These are phyloP conservation scores for Boloria euphrosyne DNA, from an alignment of 2,888 invertebrate genomes.

Conservation along the genomic window DNA sequence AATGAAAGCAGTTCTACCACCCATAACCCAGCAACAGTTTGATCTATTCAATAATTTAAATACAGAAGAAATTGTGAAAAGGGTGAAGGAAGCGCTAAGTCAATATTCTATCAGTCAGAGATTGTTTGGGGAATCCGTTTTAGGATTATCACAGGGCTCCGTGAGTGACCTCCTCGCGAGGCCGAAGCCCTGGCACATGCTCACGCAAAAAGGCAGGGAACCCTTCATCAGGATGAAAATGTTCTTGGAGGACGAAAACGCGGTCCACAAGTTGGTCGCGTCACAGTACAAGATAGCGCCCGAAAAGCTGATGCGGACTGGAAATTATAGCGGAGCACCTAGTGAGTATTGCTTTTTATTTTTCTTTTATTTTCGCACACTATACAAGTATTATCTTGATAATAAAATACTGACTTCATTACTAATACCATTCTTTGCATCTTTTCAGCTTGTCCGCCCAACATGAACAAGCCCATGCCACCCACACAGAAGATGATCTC, in stretches of 20 bases:
- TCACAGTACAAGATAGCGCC: constrained; percentile 99
- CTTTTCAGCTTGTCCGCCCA: constrained; percentile 84
- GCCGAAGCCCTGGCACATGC: constrained; percentile 99
- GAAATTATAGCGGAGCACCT: constrained; percentile 93
- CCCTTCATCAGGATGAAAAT: constrained; percentile 99
- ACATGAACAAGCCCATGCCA: constrained; percentile 88
- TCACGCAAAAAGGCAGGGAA: constrained; percentile 97
- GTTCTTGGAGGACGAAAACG: constrained; percentile 97
- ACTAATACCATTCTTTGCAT: constrained; percentile 49
- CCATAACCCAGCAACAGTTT: constrained; percentile 99
- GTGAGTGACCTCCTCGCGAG: constrained; percentile 98
- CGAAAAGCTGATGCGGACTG: constrained; percentile 97
- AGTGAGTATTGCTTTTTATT: constrained; percentile 79
- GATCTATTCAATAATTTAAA: constrained; percentile 98
- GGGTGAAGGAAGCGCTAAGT: constrained; percentile 96
- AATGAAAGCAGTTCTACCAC: constrained; percentile 97
- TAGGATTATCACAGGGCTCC: constrained; percentile 97
- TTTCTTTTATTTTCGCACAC: background rate
- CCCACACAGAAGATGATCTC: constrained; percentile 90
- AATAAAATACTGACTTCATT: background rate
- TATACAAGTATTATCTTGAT: background rate
- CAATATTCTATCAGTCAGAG: constrained; percentile 99
- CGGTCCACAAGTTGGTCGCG: constrained; percentile 96
- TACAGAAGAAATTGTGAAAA: constrained; percentile 98
- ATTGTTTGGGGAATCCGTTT: constrained; percentile 98